These are phyloP conservation scores for Apodemia hepburni DNA, from an alignment of 2,888 invertebrate genomes.

Conservation along the genomic window DNA sequence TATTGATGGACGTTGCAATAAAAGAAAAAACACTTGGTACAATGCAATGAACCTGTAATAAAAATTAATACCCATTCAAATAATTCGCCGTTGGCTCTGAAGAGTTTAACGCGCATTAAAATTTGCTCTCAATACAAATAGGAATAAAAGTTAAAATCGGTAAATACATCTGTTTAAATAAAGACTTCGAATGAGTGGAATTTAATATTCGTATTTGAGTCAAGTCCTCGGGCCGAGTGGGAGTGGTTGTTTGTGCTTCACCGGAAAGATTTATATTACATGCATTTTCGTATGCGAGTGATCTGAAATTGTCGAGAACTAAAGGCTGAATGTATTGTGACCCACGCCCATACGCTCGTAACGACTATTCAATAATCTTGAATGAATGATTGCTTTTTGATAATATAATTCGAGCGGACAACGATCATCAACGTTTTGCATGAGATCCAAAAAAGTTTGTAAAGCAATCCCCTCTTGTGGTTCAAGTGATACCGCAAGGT, in stretches of 20 bases:
- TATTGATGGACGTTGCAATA: slow-evolving; percentile 72
- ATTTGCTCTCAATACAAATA: slow-evolving; percentile 50
- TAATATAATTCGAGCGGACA: slow-evolving; percentile 67
- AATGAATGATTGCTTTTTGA: slow-evolving; percentile 77
- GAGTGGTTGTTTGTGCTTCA: slow-evolving; percentile 76
- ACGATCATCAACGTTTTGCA: slow-evolving; percentile 54
- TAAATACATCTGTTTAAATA: slow-evolving; percentile 55
- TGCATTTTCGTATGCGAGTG: slow-evolving; percentile 75
- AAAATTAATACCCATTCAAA: slow-evolving; percentile 73
- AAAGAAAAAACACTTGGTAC: slow-evolving; percentile 56
- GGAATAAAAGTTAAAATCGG: slow-evolving; percentile 64
- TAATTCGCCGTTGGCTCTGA: slow-evolving; percentile 35
- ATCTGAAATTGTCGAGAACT: slow-evolving; percentile 73
- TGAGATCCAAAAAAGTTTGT: slow-evolving; percentile 55
- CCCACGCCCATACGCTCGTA: slow-evolving; percentile 71
- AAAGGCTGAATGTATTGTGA: slow-evolving; percentile 49
- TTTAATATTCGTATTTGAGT: slow-evolving; percentile 76
- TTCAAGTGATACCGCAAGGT: slow-evolving; percentile 45
- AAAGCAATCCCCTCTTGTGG: slow-evolving; percentile 60
- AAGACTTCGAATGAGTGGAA: slow-evolving; percentile 70
- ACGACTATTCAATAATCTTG: slow-evolving; percentile 76
- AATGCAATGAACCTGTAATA: slow-evolving; percentile 72
- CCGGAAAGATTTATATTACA: slow-evolving; percentile 81
- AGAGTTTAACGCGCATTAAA: slow-evolving; percentile 30
- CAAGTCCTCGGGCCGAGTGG: slow-evolving; percentile 65